Base-by-base conservation (phyloP, 2,888 invertebrate genomes). In the Andrena flavipes region DNA sequence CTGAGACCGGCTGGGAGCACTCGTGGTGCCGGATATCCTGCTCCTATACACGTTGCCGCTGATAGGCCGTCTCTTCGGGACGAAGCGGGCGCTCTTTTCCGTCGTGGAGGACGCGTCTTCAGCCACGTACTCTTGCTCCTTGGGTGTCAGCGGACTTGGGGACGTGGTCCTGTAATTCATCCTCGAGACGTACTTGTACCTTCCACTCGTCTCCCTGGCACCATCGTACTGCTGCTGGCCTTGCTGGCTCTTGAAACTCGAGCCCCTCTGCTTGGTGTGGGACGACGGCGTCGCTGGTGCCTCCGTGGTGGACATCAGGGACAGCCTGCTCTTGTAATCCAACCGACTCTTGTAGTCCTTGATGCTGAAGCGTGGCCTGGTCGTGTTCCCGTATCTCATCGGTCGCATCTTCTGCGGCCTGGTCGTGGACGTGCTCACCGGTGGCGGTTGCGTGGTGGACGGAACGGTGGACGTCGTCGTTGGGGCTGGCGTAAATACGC, bases 271-370 rank as follows among this genome's bases (percentile, higher is more conserved):
- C 30, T 84, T 84, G 33, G 51, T 69, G 69, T 83, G 85, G 2
- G 84, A 16, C 0, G 74, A 6, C 1, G 67, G 62, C 0, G 81
- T 77, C 6, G 48, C 71, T 0, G 87, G 48, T 0, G 76, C 16
- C 33, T 90, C 90, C 3, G 91, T 92, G 2, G 90, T 90, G 0
- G 89, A 81, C 1, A 75, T 67, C 23, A 84, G 84, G 4, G 85
- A 51, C 4, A 87, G 76, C 80, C 90, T 90, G 54, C 88, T 93
- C 71, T 93, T 93, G 84, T 93, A 91, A 63, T 95, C 96, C 68
- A 96, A 92, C 80, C 96, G 94, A 87, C 95, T 96, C 90, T 96
- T 96, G 91, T 97, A 97, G 85, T 97, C 97, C 93, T 97, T 97
- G 3, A 97, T 96, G 90, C 97, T 97, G 92, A 97, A 97, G 84